These are phyloP conservation scores for Sinotaia quadrata DNA, from an alignment of 2,888 invertebrate genomes.

Conservation along the genomic window DNA sequence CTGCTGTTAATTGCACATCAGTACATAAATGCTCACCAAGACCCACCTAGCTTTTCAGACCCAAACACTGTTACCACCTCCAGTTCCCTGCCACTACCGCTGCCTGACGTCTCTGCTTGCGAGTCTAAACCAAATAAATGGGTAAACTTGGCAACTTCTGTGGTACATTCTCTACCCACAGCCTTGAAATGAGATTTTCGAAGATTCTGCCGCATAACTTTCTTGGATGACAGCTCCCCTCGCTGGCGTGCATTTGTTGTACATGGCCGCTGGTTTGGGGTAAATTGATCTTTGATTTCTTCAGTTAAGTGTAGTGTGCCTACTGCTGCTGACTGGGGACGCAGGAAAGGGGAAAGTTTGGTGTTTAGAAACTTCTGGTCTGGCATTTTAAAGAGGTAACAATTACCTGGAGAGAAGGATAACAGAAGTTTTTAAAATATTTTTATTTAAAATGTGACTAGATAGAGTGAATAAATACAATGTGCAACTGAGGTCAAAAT, in stretches of 20 bases:
- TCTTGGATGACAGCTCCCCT: slow-evolving; percentile 31
- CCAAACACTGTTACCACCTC: slow-evolving; percentile 26
- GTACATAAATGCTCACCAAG: slow-evolving; percentile 3
- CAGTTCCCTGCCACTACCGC: slow-evolving; percentile 3
- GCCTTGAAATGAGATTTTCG: slow-evolving; percentile 37
- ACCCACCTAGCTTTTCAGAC: slow-evolving; percentile 1
- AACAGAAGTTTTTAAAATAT: too few relatives aligned
- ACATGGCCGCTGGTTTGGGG: slow-evolving; percentile 34
- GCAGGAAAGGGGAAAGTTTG: slow-evolving; percentile 8
- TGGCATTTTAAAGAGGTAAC: too few relatives aligned
- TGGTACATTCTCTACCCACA: slow-evolving; percentile 16
- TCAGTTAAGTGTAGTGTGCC: neutral
- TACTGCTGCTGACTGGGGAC: slow-evolving; percentile 13
- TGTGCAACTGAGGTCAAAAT: too few relatives aligned
- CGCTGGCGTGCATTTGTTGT: slow-evolving; percentile 37
- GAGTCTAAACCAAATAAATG: too few relatives aligned
- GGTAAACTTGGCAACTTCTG: slow-evolving; percentile 10
- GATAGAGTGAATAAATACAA: too few relatives aligned
- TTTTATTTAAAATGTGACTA: too few relatives aligned
- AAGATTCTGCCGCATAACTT: slow-evolving; percentile 32
- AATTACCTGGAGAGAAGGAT: too few relatives aligned
- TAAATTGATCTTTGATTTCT: neutral
- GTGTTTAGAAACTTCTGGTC: neutral
- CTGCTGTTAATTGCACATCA: neutral
- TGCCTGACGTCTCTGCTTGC: slow-evolving; percentile 3